Conservation (phyloP, 2,113 vertebrate species). For the Oncorhynchus tshawytscha region DNA sequence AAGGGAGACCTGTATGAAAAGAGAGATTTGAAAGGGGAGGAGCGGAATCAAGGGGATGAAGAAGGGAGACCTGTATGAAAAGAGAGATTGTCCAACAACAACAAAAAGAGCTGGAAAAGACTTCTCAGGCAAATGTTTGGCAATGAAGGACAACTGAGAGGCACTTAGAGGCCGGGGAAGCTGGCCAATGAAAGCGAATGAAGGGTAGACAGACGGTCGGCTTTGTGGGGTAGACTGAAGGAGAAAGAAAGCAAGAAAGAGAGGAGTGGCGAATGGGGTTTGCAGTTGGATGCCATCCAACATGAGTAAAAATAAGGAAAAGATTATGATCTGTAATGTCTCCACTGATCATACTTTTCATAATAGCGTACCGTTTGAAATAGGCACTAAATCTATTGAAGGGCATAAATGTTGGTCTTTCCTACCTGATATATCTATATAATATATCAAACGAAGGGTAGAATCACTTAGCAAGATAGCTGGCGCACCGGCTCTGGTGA, state of each 20-base stretch:
- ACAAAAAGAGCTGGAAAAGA: slow-evolving; percentile 49
- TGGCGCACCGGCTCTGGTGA: neutral
- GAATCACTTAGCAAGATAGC: neutral
- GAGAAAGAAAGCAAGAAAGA: slow-evolving; percentile 46
- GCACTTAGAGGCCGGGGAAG: slow-evolving; percentile 7
- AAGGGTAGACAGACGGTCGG: slow-evolving; percentile 45
- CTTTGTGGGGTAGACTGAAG: slow-evolving; percentile 18
- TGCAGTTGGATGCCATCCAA: slow-evolving; percentile 57
- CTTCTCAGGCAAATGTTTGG: slow-evolving; percentile 45
- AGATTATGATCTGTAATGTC: slow-evolving; percentile 4
- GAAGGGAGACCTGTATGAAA: slow-evolving; percentile 46
- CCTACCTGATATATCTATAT: neutral
- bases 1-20: slow-evolving; percentile 45
- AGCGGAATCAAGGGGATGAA: slow-evolving; percentile 55
- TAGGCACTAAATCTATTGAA: neutral
- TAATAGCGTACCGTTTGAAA: neutral
- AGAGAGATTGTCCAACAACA: slow-evolving; percentile 44
- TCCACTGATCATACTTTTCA: slow-evolving; percentile 39
- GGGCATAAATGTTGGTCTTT: neutral
- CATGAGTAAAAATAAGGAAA: slow-evolving; percentile 14
- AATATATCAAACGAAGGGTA: neutral
- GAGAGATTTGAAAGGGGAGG: slow-evolving; percentile 53
- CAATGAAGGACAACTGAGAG: slow-evolving; percentile 53
- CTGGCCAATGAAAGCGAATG: slow-evolving; percentile 36
- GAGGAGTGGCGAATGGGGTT: slow-evolving; percentile 49